Percentiles rank a stretch among this genome's conserved stretches.
Evolutionary conservation across 2,113 vertebrate species (phyloP).

Genomic region (Falco punctatus): DNA sequence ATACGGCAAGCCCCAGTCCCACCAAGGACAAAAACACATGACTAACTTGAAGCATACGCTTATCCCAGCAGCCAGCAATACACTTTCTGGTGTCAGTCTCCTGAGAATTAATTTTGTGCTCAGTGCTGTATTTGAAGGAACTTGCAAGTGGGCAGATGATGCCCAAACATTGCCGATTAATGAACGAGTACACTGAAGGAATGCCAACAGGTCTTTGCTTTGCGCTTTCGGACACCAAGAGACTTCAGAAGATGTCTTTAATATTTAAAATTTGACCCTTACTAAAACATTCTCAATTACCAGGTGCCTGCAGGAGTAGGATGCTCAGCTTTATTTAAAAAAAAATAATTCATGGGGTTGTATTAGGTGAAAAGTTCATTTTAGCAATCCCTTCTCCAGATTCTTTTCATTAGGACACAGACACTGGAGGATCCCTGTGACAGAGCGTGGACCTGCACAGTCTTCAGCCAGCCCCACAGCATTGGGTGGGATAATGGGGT

Average conservation of each 20-base stretch:
- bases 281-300: neutral
- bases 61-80: neutral
- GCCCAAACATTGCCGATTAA: neutral
- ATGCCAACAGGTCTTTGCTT: neutral
- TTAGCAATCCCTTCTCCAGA: neutral
- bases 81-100: neutral
- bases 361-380: neutral
- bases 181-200: neutral
- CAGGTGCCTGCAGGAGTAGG: neutral
- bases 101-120: neutral
- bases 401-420: neutral
- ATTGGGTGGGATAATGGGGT: neutral
- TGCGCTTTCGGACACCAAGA: neutral
- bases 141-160: neutral
- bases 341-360: neutral
- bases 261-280: conserved; percentile 43
- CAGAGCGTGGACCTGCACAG: neutral
- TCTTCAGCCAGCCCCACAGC: neutral
- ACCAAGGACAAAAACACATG: conserved; percentile 15
- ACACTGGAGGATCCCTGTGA: neutral
- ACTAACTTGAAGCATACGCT: neutral
- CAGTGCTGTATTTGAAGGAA: neutral
- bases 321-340: neutral
- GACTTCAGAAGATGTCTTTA: conserved; percentile 3
- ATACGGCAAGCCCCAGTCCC: neutral